Evolutionary conservation across 2,888 invertebrate genomes (phyloP).

Genomic region (Ormia ochracea): DNA sequence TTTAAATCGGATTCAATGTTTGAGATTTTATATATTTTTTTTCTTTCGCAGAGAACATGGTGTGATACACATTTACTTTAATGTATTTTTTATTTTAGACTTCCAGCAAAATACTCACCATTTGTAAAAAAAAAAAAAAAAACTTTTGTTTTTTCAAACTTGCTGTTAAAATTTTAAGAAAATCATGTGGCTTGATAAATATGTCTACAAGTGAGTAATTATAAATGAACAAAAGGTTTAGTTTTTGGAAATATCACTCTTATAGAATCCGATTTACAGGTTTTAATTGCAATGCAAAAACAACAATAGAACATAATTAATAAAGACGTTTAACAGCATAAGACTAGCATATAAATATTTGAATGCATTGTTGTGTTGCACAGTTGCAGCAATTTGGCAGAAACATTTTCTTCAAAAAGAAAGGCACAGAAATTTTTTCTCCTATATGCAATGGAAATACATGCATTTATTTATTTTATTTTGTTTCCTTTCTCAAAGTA

Average conservation of each 20-base stretch:
- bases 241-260: not conserved
- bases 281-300: not conserved
- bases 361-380: too few species aligned
- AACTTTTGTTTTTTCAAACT: not conserved
- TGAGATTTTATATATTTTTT: slow-evolving; percentile 16
- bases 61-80: slow-evolving; percentile 54
- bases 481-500: too few species aligned
- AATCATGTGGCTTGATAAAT: slow-evolving; percentile 22
- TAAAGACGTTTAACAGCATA: not conserved
- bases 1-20: slow-evolving; percentile 38
- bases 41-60: slow-evolving; percentile 22
- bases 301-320: not conserved
- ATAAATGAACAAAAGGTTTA: not conserved
- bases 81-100: slow-evolving; percentile 17
- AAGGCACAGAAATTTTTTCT: too few species aligned
- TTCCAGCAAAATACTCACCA: not conserved
- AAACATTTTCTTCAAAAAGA: too few species aligned
- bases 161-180: not conserved
- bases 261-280: not conserved
- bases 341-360: not conserved
- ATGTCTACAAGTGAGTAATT: not conserved
- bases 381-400: too few species aligned
- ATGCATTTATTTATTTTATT: too few species aligned
- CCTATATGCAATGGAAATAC: too few species aligned
- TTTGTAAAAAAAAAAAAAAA: not conserved